Conservation (phyloP, 2,888 invertebrate genomes). For the Lepetodrilus schrolli region DNA sequence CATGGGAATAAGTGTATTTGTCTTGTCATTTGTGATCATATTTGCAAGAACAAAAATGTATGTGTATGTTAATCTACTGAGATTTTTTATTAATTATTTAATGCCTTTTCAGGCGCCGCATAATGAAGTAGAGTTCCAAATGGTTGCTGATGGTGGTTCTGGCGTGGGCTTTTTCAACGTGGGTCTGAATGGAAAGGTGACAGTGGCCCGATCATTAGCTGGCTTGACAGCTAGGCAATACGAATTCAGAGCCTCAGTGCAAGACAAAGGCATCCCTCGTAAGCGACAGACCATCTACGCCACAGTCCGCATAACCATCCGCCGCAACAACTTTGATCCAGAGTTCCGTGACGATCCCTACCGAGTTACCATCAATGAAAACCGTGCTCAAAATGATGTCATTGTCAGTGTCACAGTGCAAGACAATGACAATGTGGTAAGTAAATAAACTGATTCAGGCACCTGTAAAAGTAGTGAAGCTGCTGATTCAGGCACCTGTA, state of each 20-base stretch:
- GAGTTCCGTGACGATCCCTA: conserved; percentile 16
- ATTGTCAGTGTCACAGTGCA: too few relatives aligned
- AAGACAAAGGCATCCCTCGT: conserved; percentile 19
- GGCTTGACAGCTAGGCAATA: not conserved
- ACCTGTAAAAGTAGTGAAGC: too few relatives aligned
- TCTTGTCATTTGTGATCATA: too few relatives aligned
- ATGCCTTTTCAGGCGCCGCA: conserved; percentile 20
- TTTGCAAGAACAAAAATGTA: not conserved
- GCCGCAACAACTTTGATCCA: conserved; percentile 12
- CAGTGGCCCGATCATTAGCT: not conserved
- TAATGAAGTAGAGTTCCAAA: not conserved
- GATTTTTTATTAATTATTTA: too few relatives aligned
- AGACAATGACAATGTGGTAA: too few relatives aligned
- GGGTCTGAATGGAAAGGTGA: conserved; percentile 4
- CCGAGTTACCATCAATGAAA: conserved; percentile 27
- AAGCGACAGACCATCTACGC: not conserved
- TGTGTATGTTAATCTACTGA: not conserved
- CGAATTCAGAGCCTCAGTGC: not conserved
- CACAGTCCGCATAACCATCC: conserved; percentile 16
- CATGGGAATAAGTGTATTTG: too few relatives aligned
- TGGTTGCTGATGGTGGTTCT: not conserved
- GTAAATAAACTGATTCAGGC: too few relatives aligned
- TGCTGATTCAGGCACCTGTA: too few relatives aligned
- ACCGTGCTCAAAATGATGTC: conserved; percentile 31
- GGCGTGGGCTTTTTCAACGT: not conserved